Evolutionary conservation across 2,113 vertebrate species (phyloP).

Genomic region (Muntiacus muntjak): DNA sequence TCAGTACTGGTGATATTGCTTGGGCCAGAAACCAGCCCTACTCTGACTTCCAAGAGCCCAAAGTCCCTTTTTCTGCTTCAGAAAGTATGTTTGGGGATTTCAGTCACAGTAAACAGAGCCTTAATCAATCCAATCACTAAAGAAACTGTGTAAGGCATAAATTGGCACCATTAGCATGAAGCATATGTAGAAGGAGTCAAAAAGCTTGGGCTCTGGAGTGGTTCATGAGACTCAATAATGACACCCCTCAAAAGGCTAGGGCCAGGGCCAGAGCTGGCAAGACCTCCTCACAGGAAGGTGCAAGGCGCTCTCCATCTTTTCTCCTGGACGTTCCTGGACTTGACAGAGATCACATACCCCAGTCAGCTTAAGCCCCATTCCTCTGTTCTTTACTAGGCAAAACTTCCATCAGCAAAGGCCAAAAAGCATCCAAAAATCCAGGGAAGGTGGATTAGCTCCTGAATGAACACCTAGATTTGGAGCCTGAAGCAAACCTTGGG

Average conservation of each 20-base stretch:
- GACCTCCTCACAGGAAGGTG: neutral
- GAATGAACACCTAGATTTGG: neutral
- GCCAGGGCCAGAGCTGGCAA: neutral
- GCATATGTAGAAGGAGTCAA: neutral
- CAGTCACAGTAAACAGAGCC: neutral
- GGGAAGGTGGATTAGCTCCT: neutral
- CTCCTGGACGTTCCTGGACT: neutral
- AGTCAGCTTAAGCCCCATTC: neutral
- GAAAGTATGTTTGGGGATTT: neutral
- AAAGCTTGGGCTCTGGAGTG: neutral
- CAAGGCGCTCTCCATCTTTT: neutral
- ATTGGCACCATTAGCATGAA: neutral
- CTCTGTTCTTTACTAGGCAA: neutral
- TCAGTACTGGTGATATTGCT: neutral
- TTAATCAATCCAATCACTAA: neutral
- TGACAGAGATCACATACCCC: neutral
- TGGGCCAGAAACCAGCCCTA: neutral
- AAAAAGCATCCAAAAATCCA: neutral
- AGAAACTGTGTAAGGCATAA: neutral
- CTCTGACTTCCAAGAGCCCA: neutral
- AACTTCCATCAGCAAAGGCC: neutral
- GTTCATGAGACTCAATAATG: neutral
- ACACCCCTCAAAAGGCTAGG: neutral
- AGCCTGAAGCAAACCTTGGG: neutral
- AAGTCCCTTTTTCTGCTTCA: neutral